These are phyloP conservation scores for Achlya flavicornis DNA, from an alignment of 2,888 invertebrate species.

Conservation along the genomic window DNA sequence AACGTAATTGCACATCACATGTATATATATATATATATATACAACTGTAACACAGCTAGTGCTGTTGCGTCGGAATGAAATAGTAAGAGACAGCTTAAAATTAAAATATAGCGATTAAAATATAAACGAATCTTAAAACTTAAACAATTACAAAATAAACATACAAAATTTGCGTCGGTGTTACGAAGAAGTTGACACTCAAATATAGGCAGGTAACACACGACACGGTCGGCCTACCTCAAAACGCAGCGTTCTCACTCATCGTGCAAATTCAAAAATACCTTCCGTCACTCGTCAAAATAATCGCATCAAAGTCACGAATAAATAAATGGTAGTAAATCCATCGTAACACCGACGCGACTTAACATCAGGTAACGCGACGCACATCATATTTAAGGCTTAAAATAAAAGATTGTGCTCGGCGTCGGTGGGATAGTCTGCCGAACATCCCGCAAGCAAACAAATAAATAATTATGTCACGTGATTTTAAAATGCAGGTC, in stretches of 20 bases:
- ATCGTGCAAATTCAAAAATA: neutral
- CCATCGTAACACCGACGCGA: conserved; percentile 41
- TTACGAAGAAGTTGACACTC: conserved; percentile 41
- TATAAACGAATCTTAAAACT: conserved; percentile 31
- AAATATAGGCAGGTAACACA: conserved; percentile 17
- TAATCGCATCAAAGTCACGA: neutral
- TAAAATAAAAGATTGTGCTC: conserved; percentile 68
- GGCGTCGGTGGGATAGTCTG: conserved; percentile 77
- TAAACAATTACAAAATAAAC: conserved; percentile 56
- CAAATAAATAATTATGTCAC: conserved; percentile 73
- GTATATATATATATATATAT: conserved; percentile 22
- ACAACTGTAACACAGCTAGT: conserved; percentile 24
- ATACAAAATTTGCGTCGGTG: conserved; percentile 41
- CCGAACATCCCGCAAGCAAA: conserved; percentile 67
- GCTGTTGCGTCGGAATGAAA: conserved; percentile 65
- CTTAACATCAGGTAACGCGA: conserved; percentile 77
- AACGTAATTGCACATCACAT: conserved; percentile 11
- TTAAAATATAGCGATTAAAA: conserved; percentile 39
- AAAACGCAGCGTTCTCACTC: neutral
- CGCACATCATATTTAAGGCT: conserved; percentile 66
- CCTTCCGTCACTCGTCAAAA: neutral
- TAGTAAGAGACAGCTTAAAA: conserved; percentile 62
- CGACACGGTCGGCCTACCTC: neutral
- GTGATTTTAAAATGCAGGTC: conserved; percentile 62
- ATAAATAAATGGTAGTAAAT: conserved; percentile 36